A percentile compares a stretch with the other conserved stretches of the same genome.
Conservation (phyloP, 2,888 invertebrate species). For the Alitta virens region DNA sequence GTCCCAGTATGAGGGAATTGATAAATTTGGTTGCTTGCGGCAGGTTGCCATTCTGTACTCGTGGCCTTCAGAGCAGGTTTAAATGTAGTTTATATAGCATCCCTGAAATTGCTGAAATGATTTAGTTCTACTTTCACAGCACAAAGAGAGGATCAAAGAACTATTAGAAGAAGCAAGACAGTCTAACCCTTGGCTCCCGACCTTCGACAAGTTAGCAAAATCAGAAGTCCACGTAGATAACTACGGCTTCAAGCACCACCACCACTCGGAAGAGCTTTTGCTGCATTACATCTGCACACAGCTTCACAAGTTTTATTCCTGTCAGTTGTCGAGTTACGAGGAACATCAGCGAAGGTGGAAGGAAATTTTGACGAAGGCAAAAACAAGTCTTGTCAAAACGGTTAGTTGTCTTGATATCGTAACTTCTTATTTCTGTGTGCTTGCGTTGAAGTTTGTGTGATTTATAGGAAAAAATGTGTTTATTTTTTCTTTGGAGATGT, state of each 20-base stretch:
- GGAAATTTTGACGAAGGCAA: conserved; percentile 7
- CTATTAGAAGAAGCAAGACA: conserved; percentile 58
- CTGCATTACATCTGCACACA: conserved; percentile 61
- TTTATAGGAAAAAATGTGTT: too few relatives aligned
- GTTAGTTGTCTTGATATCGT: conserved; percentile 4
- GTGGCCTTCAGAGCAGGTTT: too few relatives aligned
- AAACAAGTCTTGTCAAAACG: neutral
- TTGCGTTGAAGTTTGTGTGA: too few relatives aligned
- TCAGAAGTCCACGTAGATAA: conserved; percentile 59
- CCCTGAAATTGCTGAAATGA: too few relatives aligned
- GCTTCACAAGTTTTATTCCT: conserved; percentile 56
- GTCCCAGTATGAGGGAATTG: too few relatives aligned
- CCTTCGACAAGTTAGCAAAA: conserved; percentile 56
- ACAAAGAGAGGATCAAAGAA: conserved; percentile 55
- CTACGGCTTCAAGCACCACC: conserved; percentile 60
- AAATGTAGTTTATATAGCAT: too few relatives aligned
- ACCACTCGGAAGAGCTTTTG: conserved; percentile 56
- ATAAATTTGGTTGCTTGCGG: too few relatives aligned
- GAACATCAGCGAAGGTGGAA: conserved; percentile 57
- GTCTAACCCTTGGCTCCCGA: conserved; percentile 60
- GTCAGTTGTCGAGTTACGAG: conserved; percentile 48
- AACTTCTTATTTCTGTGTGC: too few relatives aligned
- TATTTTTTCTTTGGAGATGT: too few relatives aligned
- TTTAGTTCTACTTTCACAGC: too few relatives aligned
- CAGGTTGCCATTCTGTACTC: too few relatives aligned